Conservation (phyloP, 1,140 invertebrate species). For the Dysdera silvatica region DNA sequence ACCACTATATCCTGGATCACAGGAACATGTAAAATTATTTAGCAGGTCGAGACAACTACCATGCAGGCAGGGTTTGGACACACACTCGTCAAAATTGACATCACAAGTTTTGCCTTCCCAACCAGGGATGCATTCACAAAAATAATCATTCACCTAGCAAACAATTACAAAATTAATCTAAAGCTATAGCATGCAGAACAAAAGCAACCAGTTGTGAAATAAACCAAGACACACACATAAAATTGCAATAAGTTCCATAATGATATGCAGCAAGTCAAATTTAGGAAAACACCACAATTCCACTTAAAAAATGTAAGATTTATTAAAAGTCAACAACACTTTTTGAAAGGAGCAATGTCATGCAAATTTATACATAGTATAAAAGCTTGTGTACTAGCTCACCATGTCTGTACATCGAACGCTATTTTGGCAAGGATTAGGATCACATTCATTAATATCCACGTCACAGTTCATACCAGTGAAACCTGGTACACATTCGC, state of each 20-base stretch:
- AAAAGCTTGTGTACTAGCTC: slow-evolving; percentile 45
- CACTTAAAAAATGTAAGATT: neutral
- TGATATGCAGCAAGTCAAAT: too few species aligned
- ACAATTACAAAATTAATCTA: neutral
- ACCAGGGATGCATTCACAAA: slow-evolving; percentile 75
- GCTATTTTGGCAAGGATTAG: slow-evolving; percentile 76
- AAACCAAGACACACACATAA: neutral
- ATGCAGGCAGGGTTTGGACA: slow-evolving; percentile 51
- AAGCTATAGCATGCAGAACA: slow-evolving; percentile 2
- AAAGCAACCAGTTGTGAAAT: too few species aligned
- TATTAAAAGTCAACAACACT: neutral
- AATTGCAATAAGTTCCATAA: neutral
- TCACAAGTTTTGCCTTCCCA: slow-evolving; percentile 77
- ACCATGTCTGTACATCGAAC: slow-evolving; percentile 87
- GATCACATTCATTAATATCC: slow-evolving; percentile 79
- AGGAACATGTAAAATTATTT: slow-evolving; percentile 77
- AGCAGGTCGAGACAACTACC: slow-evolving; percentile 74
- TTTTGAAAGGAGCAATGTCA: neutral
- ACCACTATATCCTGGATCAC: slow-evolving; percentile 79
- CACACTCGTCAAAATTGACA: slow-evolving; percentile 66
- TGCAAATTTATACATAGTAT: neutral
- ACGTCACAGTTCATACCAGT: slow-evolving; percentile 79
- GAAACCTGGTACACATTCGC: slow-evolving; percentile 82
- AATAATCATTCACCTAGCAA: slow-evolving; percentile 46
- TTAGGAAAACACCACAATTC: too few species aligned